Base-by-base conservation (phyloP, 2,113 vertebrate species). In the Chaetodon trifascialis region DNA sequence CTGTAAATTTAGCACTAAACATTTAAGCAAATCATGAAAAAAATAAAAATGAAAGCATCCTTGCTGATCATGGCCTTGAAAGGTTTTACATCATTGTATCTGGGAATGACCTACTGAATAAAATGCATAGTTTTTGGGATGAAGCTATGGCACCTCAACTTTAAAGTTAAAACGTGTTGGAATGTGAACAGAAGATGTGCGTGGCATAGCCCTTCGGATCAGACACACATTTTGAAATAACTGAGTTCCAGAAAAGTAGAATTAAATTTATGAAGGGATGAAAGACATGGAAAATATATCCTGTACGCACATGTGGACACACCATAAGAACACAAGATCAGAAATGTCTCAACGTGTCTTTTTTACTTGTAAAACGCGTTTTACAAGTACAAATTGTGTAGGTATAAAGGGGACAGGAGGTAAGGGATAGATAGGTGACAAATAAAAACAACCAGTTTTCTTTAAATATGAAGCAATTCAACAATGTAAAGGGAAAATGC, bases 181-280 rank as follows among this genome's bases (percentile, higher is more conserved):
- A 76, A 79, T 34, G 66, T 63, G 56, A 74, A 71, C 66, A 76
- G 76, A 71, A 56, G 83, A 10, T 40, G 49, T 76, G 71, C 10
- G 60, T 60, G 76, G 83, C 86, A 15, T 90, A 94, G 93, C 91
- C 92, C 94, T 95, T 93, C 86, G 17, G 76, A 91, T 88, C 71
- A 47, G 79, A 76, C 81, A 84, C 64, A 42, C 80, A 72, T 11
- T 55, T 34, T 38, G 38, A 73, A 21, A 44, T 4, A 46, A 44
- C 21, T 34, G 2, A 56, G 42, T 42, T 62, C 12, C 40, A 17
- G 3, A 65, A 40, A 46, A 23, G 2, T 2, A 0, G 7, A 46
- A 2, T 65, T 17, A 36, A 40, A 65, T 56, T 2, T 65, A 42
- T 3, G 7, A 42, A 11, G 23, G 8, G 25, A 54, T 47, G 8